Evolutionary conservation across 2,888 invertebrate species (phyloP).

Genomic region (Eupithecia dodoneata): DNA sequence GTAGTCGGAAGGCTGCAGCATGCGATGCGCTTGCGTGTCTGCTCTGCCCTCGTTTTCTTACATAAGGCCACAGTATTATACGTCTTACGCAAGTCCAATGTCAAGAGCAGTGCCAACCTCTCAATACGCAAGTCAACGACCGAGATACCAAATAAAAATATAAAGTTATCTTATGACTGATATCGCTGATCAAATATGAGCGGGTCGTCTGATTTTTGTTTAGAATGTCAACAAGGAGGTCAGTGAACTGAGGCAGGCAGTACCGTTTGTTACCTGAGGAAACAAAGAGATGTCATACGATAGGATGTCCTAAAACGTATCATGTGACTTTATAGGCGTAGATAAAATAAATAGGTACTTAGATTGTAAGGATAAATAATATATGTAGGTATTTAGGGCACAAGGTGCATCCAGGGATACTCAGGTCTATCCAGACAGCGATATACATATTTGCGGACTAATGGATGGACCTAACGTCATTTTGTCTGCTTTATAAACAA

Average conservation of each 20-base stretch:
- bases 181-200: conserved; percentile 7
- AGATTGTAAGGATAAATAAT: too few relatives aligned
- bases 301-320: neutral
- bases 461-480: too few relatives aligned
- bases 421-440: too few relatives aligned
- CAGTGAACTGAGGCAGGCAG: conserved; percentile 24
- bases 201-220: conserved; percentile 22
- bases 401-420: too few relatives aligned
- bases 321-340: neutral
- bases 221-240: conserved; percentile 13
- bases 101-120: conserved; percentile 68
- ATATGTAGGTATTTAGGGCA: too few relatives aligned
- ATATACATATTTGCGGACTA: too few relatives aligned
- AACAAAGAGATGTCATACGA: neutral
- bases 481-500: too few relatives aligned
- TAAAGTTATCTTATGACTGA: conserved; percentile 17
- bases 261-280: conserved; percentile 4
- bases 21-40: too few relatives aligned
- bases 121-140: conserved; percentile 57
- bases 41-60: too few relatives aligned
- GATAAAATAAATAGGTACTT: neutral
- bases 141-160: conserved; percentile 60
- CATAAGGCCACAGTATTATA: too few relatives aligned
- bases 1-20: too few relatives aligned
- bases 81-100: conserved; percentile 64